phyloP scores from a whole-genome alignment of 2,113 vertebrate species.

The Macaca mulatta region DNA sequence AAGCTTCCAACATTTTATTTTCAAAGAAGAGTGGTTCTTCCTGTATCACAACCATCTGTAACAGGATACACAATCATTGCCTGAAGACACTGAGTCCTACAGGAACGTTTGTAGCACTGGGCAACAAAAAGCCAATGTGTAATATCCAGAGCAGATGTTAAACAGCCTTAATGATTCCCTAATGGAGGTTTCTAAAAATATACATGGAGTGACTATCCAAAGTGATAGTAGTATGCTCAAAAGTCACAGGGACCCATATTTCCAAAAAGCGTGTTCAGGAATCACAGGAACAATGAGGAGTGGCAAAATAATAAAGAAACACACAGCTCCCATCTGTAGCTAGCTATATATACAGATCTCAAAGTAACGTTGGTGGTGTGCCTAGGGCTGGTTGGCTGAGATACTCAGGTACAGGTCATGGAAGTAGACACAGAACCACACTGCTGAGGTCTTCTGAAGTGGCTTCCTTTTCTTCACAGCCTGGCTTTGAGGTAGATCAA shows the following conservation, averaged over 20 bases:
- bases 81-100: background rate
- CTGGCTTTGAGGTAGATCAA: background rate
- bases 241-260: background rate
- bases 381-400: background rate
- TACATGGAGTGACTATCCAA: background rate
- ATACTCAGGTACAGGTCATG: background rate
- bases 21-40: background rate
- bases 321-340: background rate
- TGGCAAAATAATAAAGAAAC: background rate
- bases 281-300: background rate
- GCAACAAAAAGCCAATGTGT: background rate
- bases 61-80: background rate
- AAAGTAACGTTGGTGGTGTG: background rate
- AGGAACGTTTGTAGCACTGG: background rate
- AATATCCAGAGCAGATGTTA: background rate
- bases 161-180: background rate
- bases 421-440: background rate
- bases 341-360: background rate
- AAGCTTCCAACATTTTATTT: background rate
- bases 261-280: background rate
- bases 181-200: background rate
- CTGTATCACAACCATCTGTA: background rate
- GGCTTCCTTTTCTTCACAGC: background rate
- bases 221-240: background rate
- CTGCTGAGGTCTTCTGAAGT: background rate